A percentile compares a stretch with the other conserved stretches of the same genome.
These are phyloP conservation scores for Hydrozoanthus gracilis DNA, from an alignment of 92 coral and sea anemone species.

Conservation along the genomic window DNA sequence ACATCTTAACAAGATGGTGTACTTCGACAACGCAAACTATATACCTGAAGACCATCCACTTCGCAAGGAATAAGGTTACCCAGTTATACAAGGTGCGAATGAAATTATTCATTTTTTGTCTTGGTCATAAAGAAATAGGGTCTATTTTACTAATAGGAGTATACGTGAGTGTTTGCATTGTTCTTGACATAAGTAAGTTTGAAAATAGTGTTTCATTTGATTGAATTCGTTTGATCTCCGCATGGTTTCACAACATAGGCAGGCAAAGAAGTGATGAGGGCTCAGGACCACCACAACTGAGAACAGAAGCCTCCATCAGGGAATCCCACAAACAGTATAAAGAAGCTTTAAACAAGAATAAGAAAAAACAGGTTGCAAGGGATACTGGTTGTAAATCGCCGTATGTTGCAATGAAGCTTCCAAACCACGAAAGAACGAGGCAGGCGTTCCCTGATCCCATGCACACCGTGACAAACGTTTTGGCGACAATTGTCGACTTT, in stretches of 20 bases:
- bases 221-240: too few relatives aligned
- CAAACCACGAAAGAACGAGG: slow-evolving; percentile 40
- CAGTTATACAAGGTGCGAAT: background rate
- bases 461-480: slow-evolving; percentile 51
- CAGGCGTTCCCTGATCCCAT: slow-evolving; percentile 46
- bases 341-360: background rate
- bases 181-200: too few relatives aligned
- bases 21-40: slow-evolving; percentile 22
- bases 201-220: too few relatives aligned
- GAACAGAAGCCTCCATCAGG: background rate
- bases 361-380: slow-evolving; percentile 36
- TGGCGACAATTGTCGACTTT: slow-evolving; percentile 42
- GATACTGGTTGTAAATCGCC: slow-evolving; percentile 40
- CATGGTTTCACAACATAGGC: background rate
- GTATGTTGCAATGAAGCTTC: slow-evolving; percentile 12
- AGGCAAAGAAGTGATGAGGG: background rate
- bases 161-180: too few relatives aligned
- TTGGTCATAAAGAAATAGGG: too few relatives aligned
- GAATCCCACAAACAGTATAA: slow-evolving; percentile 12
- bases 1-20: slow-evolving; percentile 44
- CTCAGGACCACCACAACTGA: background rate
- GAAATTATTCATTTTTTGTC: too few relatives aligned
- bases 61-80: background rate
- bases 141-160: too few relatives aligned
- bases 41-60: slow-evolving; percentile 41